Conservation (phyloP, 64 coral and sea anemone species). For the Pocillopora damicornis region DNA sequence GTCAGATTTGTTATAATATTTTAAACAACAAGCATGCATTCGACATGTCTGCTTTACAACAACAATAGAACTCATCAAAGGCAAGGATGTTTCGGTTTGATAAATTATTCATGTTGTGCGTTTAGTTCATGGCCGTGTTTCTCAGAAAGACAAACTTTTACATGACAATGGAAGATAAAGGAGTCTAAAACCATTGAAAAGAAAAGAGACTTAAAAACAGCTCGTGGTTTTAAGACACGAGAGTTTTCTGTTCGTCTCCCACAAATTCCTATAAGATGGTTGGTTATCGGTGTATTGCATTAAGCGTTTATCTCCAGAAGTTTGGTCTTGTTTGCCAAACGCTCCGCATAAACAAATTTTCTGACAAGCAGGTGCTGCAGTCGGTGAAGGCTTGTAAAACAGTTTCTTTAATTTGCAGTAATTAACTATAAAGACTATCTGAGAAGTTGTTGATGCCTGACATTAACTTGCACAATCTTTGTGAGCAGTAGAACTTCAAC, state of each 20-base stretch:
- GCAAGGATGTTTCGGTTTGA: background rate
- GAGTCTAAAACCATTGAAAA: background rate
- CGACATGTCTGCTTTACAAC: background rate
- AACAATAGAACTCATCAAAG: background rate
- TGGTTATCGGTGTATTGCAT: background rate
- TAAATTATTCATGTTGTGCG: constrained; percentile 9
- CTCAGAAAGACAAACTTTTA: background rate
- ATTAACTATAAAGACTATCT: constrained; percentile 21
- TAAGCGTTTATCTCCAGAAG: background rate
- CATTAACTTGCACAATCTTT: background rate
- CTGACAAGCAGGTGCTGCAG: constrained; percentile 1
- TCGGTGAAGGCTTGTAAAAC: constrained; percentile 2
- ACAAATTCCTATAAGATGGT: background rate
- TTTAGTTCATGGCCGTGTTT: constrained; percentile 12
- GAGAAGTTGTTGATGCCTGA: background rate
- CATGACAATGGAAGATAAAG: constrained; percentile 36
- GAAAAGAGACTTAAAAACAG: background rate
- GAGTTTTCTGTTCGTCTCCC: background rate
- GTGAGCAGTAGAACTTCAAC: background rate
- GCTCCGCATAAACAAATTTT: background rate
- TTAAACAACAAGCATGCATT: background rate
- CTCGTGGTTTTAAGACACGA: background rate
- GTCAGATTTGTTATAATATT: background rate
- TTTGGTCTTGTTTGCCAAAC: background rate
- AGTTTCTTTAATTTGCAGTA: constrained; percentile 37